Evolutionary conservation across 2,797 vertebrate genomes (phyloP).

Genomic region (Buphagus erythrorhynchus): DNA sequence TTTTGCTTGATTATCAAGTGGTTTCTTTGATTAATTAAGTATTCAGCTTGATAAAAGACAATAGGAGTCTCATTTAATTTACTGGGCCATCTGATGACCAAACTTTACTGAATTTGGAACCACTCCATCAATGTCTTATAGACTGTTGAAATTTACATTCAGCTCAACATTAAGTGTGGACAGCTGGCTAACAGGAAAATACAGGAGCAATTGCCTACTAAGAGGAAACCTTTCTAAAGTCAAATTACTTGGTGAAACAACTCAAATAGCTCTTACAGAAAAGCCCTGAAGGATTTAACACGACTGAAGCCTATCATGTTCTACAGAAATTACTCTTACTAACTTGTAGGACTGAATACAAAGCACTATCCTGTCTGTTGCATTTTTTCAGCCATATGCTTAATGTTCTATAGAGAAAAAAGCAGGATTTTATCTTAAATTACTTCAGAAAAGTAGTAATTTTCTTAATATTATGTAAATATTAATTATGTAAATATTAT

Average conservation of each 20-base stretch:
- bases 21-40: neutral
- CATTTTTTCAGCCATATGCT: neutral
- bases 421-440: neutral
- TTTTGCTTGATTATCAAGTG: neutral
- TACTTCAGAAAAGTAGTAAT: neutral
- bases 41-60: neutral
- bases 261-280: neutral
- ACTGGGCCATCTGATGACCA: neutral
- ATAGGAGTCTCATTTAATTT: neutral
- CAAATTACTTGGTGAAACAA: constrained; percentile 4
- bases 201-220: neutral
- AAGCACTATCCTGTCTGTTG: neutral
- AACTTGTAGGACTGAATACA: neutral
- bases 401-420: neutral
- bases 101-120: neutral
- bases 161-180: neutral
- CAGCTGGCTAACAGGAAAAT: constrained; percentile 12
- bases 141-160: neutral
- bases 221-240: neutral
- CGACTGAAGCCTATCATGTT: neutral
- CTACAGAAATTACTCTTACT: neutral
- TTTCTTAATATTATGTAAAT: neutral
- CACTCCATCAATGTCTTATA: neutral
- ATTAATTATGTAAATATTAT: neutral
- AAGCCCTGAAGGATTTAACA: neutral